Base-by-base conservation (phyloP, 2,888 invertebrate genomes). In the Drosophila tripunctata region DNA sequence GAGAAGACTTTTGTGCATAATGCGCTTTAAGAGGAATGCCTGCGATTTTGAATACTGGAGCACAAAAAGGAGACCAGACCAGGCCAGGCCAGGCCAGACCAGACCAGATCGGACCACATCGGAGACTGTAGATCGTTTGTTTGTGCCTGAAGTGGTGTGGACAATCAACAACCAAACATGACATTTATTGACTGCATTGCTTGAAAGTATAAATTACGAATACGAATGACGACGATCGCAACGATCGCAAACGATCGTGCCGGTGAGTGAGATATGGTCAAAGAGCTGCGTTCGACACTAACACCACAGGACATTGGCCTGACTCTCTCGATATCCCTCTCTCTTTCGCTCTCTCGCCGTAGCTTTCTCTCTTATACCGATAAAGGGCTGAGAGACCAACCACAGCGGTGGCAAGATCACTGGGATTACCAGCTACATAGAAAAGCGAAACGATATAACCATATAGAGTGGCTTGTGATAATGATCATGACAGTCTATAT, bases 401-500 rank as follows among this genome's bases (percentile, higher is more conserved):
- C 90, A 83, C 89, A 83, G 89, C 78, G 89, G 67, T 62, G 75
- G 52, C 50, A 19, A 36, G 15, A 36, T 2, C 21, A 41, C 67
- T 75, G 64, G 78, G 57, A 61, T 78, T 75, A 74, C 74, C 52
- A 19, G 12, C 67, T 43, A 60, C 67, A 70, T 65, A 52, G 74
- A 50, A 43, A 66, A 68, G 24, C 7, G 33, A 51, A 19, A 40
- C 14, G 12, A 22, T 2, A 30, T 14, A 3, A 12, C 24, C 24
- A 36, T 22, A 36, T 50, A 27, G 12, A 27, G 71, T 75, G 75
- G 77, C 79, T 86, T 85, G 90, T 87, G 89, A 89, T 89, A 89
- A 89, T 89, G 89, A 89, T 89, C 89, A 88, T 90, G 89, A 90
- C 90, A 90, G 90, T 78, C 87, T 89, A 88, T 89, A 88, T 89